Conservation (phyloP, 1,140 invertebrate genomes). For the Rhynchophorus ferrugineus region DNA sequence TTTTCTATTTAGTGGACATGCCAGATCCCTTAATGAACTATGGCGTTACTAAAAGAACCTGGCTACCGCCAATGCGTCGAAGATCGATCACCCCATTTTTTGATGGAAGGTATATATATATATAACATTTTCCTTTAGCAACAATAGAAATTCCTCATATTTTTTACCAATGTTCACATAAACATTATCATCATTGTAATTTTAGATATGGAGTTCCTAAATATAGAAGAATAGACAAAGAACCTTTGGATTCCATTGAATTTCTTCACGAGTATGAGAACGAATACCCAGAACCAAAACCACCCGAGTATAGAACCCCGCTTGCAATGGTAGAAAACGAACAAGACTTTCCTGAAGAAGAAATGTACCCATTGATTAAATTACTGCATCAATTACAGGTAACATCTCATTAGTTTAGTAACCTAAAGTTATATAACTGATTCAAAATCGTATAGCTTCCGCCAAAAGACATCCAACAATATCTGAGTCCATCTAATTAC, state of each 20-base stretch:
- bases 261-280: constrained; percentile 14
- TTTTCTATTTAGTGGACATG: constrained; percentile 32
- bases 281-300: not conserved
- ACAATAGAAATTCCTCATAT: not conserved
- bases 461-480: constrained; percentile 30
- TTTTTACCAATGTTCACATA: not conserved
- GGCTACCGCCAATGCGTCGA: constrained; percentile 34
- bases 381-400: constrained; percentile 24
- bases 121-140: too few species aligned
- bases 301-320: too few species aligned
- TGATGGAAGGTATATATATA: constrained; percentile 9
- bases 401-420: too few species aligned
- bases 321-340: constrained; percentile 1
- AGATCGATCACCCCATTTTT: constrained; percentile 23
- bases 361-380: constrained; percentile 29
- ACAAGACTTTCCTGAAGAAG: constrained; percentile 9
- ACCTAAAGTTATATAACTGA: too few species aligned
- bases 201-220: constrained; percentile 16
- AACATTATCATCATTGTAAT: not conserved
- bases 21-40: constrained; percentile 34
- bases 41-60: constrained; percentile 29
- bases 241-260: constrained; percentile 11
- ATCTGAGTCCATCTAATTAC: constrained; percentile 33
- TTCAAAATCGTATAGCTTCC: constrained; percentile 17
- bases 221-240: constrained; percentile 13